These are phyloP conservation scores for Pachydiplax longipennis DNA, from an alignment of 2,888 invertebrate species.

Conservation along the genomic window DNA sequence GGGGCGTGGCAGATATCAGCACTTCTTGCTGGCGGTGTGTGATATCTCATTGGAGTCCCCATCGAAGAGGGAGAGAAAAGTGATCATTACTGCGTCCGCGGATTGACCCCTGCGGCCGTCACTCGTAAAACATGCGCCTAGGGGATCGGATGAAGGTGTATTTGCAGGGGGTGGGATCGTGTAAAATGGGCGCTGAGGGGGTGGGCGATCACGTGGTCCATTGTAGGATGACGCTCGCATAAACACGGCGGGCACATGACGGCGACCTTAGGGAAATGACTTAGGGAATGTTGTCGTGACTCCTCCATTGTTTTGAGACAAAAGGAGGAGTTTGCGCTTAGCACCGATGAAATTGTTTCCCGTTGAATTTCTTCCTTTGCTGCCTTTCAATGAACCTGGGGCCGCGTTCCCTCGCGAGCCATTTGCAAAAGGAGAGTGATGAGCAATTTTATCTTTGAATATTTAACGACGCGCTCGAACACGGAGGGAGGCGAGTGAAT, in stretches of 20 bases:
- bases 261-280: not conserved
- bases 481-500: not conserved
- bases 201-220: not conserved
- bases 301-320: not conserved
- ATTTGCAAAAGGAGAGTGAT: not conserved
- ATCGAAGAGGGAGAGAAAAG: not conserved
- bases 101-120: not conserved
- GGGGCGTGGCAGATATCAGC: constrained; percentile 1
- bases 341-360: not conserved
- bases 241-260: not conserved
- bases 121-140: not conserved
- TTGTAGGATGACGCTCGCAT: not conserved
- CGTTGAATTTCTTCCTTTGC: not conserved
- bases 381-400: not conserved
- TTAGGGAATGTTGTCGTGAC: not conserved
- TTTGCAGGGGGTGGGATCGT: not conserved
- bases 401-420: not conserved
- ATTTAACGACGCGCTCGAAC: not conserved
- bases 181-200: not conserved
- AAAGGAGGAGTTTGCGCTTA: not conserved
- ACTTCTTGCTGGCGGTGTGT: not conserved
- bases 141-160: not conserved
- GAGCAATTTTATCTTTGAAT: not conserved
- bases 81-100: not conserved
- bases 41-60: not conserved